A percentile compares a stretch with the other conserved stretches of the same genome.
Conservation (phyloP, 2,113 vertebrate genomes). For the Cephalopterus ornatus region DNA sequence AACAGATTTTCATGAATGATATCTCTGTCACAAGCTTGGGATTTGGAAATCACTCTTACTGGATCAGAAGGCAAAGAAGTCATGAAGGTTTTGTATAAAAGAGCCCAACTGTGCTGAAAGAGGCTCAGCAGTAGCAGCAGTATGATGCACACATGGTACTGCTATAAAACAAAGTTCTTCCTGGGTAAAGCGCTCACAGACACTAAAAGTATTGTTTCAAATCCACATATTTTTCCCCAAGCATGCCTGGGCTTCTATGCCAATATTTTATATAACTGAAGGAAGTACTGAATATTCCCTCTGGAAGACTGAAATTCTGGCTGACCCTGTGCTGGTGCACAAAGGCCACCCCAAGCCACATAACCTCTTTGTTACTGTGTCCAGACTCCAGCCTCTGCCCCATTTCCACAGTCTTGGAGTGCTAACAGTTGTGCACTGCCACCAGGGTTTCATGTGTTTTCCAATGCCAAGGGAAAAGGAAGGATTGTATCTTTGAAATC, state of each 20-base stretch:
- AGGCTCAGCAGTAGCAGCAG: constrained; percentile 33
- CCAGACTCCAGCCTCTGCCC: background rate
- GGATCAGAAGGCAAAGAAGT: constrained; percentile 11
- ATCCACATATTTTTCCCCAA: constrained; percentile 56
- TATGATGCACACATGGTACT: constrained; percentile 59
- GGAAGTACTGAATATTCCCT: constrained; percentile 39
- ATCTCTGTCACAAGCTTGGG: background rate
- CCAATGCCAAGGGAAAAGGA: background rate
- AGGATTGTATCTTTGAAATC: background rate
- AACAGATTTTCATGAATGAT: constrained; percentile 13
- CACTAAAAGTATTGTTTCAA: constrained; percentile 61
- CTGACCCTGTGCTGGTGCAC: constrained; percentile 20
- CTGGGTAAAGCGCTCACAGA: constrained; percentile 51
- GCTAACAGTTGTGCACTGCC: background rate
- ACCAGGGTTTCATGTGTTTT: background rate
- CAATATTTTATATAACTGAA: constrained; percentile 59
- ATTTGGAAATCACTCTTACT: background rate
- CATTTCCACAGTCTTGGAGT: background rate
- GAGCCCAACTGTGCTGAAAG: constrained; percentile 32
- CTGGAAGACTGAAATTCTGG: constrained; percentile 9
- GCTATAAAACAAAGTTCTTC: constrained; percentile 64
- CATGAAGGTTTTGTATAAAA: constrained; percentile 21
- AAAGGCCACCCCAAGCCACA: constrained; percentile 31
- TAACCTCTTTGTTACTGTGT: background rate
- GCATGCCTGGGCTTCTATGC: constrained; percentile 39